Evolutionary conservation across 2,113 vertebrate species (phyloP), one percentile per base, ranked within the genome.

Genomic region (Dipodomys spectabilis): DNA sequence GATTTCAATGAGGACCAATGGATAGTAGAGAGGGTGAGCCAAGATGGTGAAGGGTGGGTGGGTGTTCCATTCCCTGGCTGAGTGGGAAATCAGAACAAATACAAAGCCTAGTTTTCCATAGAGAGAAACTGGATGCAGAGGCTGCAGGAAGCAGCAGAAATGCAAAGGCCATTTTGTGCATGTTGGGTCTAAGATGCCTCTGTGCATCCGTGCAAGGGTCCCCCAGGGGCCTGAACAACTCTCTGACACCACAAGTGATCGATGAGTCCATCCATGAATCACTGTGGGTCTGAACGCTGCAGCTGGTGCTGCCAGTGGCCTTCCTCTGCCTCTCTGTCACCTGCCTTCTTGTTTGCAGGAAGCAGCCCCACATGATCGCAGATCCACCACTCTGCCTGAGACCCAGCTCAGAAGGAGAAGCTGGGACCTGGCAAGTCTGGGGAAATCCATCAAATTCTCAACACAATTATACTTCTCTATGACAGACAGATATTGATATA

Each of bases 241-340:
- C 57, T 32, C 28, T 8, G 49, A 19, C 73, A 62, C 0, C 1
- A 57, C n/a, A 10, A 3, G 45, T 22, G 53, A 12, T 0, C 13
- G 19, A 60, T 11, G 20, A 25, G 19, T 57, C 30, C 18, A 4
- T 45, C 0, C 39, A 39, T 39, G 39, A 39, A 39, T 39, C 39
- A 0, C 2, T 0, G 35, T 5, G 19, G 23, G 4, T 2, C 18
- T 0, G 23, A 32, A 20, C 15, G 30, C 28, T 6, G 28, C 25
- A 32, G 35, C 11, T 69, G 11, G 57, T 20, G 22, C 22, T 32
- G 44, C 28, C 0, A 28, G 23, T 16, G 30, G 23, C 83, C 15
- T 35, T 73, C 15, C 20, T 19, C 6, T 15, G 15, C 35, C 71
- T 32, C n/a, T 45, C 22, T 15, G 19, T 39, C 5, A 16, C 74